Evolutionary conservation across 1,140 invertebrate species (phyloP).

Genomic region (Antheraea mylitta): DNA sequence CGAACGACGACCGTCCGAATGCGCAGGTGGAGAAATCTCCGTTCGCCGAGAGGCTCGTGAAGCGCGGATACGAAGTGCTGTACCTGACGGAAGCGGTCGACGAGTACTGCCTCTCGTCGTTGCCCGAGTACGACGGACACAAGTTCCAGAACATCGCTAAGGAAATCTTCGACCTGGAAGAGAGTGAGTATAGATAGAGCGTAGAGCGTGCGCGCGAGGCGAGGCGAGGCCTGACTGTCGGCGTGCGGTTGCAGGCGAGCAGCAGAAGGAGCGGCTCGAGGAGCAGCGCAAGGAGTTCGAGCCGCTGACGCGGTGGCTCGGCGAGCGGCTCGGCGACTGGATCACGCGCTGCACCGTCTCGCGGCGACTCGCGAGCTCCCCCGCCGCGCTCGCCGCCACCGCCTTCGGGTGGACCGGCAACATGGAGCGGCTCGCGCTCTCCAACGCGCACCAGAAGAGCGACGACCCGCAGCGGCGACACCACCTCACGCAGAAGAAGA

Average conservation of each 20-base stretch:
- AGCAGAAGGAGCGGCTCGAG: slow-evolving; percentile 91
- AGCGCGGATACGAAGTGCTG: slow-evolving; percentile 97
- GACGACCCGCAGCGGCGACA: slow-evolving; percentile 95
- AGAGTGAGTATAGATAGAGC: slow-evolving; percentile 56
- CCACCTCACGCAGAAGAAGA: slow-evolving; percentile 98
- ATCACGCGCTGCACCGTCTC: slow-evolving; percentile 93
- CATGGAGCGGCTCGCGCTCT: slow-evolving; percentile 97
- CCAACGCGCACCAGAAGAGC: slow-evolving; percentile 96
- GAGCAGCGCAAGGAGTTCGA: slow-evolving; percentile 90
- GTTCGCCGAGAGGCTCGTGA: slow-evolving; percentile 96
- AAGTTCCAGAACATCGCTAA: slow-evolving; percentile 99
- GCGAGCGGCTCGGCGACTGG: slow-evolving; percentile 92
- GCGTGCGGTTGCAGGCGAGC: slow-evolving; percentile 79
- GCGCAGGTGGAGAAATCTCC: slow-evolving; percentile 90
- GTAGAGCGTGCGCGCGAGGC: too few species aligned
- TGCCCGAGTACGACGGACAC: slow-evolving; percentile 99
- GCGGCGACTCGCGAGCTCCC: slow-evolving; percentile 94
- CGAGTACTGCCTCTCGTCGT: slow-evolving; percentile 97
- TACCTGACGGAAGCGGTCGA: slow-evolving; percentile 98
- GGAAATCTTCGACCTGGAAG: slow-evolving; percentile 95
- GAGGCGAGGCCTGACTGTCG: neutral
- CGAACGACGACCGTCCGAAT: too few species aligned
- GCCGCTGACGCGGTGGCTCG: slow-evolving; percentile 95
- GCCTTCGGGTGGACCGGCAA: slow-evolving; percentile 99
- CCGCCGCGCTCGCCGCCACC: slow-evolving; percentile 97